Base-by-base conservation (phyloP, 2,888 invertebrate genomes). In the Stenolophus ochropezus region DNA sequence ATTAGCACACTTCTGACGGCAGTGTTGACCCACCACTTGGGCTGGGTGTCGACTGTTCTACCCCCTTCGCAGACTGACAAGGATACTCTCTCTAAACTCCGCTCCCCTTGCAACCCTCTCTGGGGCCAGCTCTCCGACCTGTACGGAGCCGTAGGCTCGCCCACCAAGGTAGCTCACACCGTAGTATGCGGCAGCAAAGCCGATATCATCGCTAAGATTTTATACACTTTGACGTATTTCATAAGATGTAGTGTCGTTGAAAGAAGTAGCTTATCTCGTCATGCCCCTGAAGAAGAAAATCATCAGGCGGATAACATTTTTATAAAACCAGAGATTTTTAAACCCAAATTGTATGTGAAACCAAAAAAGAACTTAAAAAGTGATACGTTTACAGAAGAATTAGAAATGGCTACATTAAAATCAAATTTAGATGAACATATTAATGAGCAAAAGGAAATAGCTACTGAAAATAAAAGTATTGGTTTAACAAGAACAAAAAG, bases 71-170 rank as follows among this genome's bases (percentile, higher is more conserved):
- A 84, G 25, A 86, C 87, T 82, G 89, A 90, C 83, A 87, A 89
- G 80, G 90, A 91, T 6, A 90, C 92, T 88, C 86, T 93, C 82
- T 91, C 92, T 2, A 92, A 91, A 84, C 91, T 91, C 83, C 93
- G 93, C 86, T 83, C 84, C 11, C 95, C 96, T 0, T 97, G 96
- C 89, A 97, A 97, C 89, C 96, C 96, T 0, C 89, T 97, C 0
- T 97, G 97, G 97, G 96, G 96, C 0, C 97, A 98, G 86, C 91
- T 97, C 83, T 93, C 94, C 33, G 97, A 97, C 87, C 90, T 97
- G 23, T 95, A 94, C 87, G 97, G 96, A n/a, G 95, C 94, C 75
- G 92, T 96, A 56, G 97, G 96, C 1, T 92, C 92, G 88, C 96
- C 96, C 0, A 91, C 94, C 0, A 93, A 94, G 87, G 90, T 95